Evolutionary conservation across 1,140 invertebrate genomes (phyloP).

Genomic region (Globodera rostochiensis): DNA sequence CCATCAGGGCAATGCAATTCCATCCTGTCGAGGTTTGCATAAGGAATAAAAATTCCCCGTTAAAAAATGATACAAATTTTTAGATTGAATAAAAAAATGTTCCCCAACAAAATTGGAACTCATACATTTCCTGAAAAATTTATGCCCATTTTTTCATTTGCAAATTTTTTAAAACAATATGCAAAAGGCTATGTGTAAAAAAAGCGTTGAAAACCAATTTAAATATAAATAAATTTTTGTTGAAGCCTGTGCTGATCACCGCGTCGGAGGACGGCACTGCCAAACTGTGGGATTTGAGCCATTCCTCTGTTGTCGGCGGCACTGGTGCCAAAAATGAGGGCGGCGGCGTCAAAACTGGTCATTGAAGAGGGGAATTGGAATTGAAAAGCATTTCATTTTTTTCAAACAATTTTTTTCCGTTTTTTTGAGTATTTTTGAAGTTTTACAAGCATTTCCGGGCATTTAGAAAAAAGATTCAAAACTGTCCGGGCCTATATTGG

Average conservation of each 20-base stretch:
- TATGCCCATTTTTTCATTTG: too few relatives aligned
- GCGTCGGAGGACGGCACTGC: conserved; percentile 97
- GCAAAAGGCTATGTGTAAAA: too few relatives aligned
- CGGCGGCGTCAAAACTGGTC: conserved; percentile 7
- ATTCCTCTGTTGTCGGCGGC: conserved; percentile 12
- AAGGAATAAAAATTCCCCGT: not conserved
- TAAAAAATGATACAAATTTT: not conserved
- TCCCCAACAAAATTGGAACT: not conserved
- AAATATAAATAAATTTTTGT: not conserved
- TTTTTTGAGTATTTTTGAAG: too few relatives aligned
- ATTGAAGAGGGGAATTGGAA: not conserved
- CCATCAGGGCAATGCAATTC: conserved; percentile 80
- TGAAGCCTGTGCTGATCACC: conserved; percentile 85
- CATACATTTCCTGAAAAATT: too few relatives aligned
- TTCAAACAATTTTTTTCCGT: too few relatives aligned
- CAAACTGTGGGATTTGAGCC: conserved; percentile 94
- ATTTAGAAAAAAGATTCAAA: too few relatives aligned
- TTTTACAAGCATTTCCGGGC: too few relatives aligned
- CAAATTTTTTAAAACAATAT: too few relatives aligned
- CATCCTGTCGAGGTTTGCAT: conserved; percentile 80
- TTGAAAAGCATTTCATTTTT: too few relatives aligned
- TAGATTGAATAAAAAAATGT: not conserved
- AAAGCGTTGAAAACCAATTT: too few relatives aligned
- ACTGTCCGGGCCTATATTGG: too few relatives aligned
- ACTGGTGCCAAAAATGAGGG: conserved; percentile 24